These are phyloP conservation scores for Palythoa grandiflora DNA, from an alignment of 92 coral and sea anemone species.

Conservation along the genomic window DNA sequence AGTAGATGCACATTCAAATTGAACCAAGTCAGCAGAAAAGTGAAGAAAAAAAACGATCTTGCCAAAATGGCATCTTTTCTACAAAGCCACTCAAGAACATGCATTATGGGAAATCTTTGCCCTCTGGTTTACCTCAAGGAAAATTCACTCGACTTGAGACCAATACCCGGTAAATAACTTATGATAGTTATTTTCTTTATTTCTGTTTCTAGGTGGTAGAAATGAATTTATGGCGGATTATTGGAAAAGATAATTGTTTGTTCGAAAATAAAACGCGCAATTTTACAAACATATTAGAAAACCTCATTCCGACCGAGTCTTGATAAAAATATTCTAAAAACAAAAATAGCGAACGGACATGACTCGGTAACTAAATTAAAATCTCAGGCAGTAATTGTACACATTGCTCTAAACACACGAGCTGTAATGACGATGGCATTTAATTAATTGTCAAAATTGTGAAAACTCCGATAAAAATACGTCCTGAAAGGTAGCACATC, in stretches of 20 bases:
- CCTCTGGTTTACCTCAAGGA: slow-evolving; percentile 57
- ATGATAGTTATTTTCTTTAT: background rate
- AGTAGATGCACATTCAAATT: slow-evolving; percentile 24
- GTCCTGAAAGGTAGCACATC: slow-evolving; percentile 19
- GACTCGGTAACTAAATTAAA: slow-evolving; percentile 6
- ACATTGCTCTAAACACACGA: slow-evolving; percentile 29
- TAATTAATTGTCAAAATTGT: slow-evolving; percentile 54
- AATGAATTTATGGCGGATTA: background rate
- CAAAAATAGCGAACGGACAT: slow-evolving; percentile 1
- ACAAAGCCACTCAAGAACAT: slow-evolving; percentile 63
- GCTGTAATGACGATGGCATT: slow-evolving; percentile 44
- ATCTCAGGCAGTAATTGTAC: background rate
- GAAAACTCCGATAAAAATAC: slow-evolving; percentile 43
- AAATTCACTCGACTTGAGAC: slow-evolving; percentile 25
- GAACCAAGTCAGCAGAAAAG: background rate
- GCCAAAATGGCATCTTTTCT: slow-evolving; percentile 48
- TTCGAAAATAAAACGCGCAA: background rate
- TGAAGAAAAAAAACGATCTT: background rate
- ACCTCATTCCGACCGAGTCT: slow-evolving; percentile 9
- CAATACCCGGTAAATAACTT: slow-evolving; percentile 76
- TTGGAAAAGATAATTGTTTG: background rate
- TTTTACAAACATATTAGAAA: background rate
- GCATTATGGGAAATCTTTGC: slow-evolving; percentile 83
- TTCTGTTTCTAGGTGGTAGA: background rate
- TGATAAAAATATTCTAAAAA: slow-evolving; percentile 17